Conservation (phyloP, 1,140 invertebrate genomes). For the Orchesella cincta region DNA sequence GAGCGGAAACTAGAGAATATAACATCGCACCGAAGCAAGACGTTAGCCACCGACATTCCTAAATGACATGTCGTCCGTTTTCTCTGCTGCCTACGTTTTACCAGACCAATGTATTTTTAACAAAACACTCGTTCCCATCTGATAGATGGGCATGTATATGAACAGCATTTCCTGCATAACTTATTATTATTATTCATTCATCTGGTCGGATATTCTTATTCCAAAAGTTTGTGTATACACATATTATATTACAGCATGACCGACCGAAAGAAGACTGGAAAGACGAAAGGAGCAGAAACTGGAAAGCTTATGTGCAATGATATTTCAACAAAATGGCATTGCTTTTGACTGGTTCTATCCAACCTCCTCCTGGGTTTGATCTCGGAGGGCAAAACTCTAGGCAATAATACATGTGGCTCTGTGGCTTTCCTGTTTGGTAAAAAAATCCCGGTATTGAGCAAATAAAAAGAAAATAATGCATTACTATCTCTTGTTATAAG, state of each 20-base stretch:
- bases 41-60: neutral
- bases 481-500: no score
- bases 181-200: neutral
- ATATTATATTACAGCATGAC: neutral
- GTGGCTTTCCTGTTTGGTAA: neutral
- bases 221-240: no score
- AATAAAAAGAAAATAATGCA: neutral
- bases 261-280: no score
- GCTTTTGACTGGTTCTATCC: no score
- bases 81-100: neutral
- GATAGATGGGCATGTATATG: neutral
- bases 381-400: no score
- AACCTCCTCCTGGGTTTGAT: no score
- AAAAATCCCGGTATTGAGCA: neutral
- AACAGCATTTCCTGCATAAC: neutral
- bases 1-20: no score
- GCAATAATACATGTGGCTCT: neutral
- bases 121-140: neutral
- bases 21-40: no score
- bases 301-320: no score
- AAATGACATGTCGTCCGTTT: constrained; percentile 14
- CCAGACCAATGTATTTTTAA: neutral
- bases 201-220: no score
- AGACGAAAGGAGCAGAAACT: no score
- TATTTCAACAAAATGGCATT: no score